Conservation (phyloP, 2,113 vertebrate species). For the Porphyrio hochstetteri region DNA sequence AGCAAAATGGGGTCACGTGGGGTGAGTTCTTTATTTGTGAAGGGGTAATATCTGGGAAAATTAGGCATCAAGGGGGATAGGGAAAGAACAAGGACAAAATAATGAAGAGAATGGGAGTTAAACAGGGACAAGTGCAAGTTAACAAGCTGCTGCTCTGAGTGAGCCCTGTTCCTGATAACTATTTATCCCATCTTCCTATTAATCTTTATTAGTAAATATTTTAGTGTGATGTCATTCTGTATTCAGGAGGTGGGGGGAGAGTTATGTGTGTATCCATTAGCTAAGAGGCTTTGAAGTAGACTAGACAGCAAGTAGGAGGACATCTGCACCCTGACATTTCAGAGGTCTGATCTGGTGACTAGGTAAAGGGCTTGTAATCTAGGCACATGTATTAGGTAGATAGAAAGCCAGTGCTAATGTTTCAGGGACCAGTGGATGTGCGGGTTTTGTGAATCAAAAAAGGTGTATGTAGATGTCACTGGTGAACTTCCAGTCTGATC, state of each 20-base stretch:
- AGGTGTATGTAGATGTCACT: background rate
- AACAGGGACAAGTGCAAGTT: background rate
- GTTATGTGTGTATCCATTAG: background rate
- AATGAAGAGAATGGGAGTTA: background rate
- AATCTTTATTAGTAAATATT: background rate
- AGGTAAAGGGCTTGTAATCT: background rate
- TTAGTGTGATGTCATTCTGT: background rate
- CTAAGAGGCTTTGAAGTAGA: background rate
- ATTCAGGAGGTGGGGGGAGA: background rate
- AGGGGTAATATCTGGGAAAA: background rate
- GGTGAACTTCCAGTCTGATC: background rate
- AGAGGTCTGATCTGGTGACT: background rate
- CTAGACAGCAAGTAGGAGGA: background rate
- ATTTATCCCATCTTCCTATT: background rate
- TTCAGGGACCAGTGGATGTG: background rate
- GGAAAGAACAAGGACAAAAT: background rate
- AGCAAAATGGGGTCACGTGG: background rate
- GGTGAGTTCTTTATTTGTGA: background rate
- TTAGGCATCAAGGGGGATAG: rapidly evolving
- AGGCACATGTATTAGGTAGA: background rate
- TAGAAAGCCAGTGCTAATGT: background rate
- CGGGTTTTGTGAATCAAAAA: background rate
- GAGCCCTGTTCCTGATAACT: background rate
- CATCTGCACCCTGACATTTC: rapidly evolving
- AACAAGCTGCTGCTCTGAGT: background rate